A percentile compares a stretch with the other conserved stretches of the same genome.
Conservation (phyloP, 1,140 invertebrate species). For the Ceratosolen solmsi region DNA sequence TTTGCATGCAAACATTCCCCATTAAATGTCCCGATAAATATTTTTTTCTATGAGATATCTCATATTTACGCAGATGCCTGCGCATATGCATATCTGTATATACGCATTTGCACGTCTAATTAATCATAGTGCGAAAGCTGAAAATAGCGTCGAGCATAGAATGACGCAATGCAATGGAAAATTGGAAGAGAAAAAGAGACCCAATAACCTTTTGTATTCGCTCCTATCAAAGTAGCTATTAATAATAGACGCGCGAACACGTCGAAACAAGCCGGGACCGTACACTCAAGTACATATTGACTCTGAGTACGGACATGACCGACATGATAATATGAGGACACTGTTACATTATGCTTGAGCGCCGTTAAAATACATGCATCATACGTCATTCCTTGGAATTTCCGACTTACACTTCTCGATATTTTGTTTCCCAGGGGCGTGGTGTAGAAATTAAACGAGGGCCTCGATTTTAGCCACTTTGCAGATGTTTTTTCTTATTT, state of each 20-base stretch:
- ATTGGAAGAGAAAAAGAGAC: slow-evolving; percentile 25
- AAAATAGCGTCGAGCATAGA: no score
- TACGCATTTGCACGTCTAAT: no score
- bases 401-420: background rate
- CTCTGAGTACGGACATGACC: slow-evolving; percentile 15
- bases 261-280: slow-evolving; percentile 18
- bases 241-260: slow-evolving; percentile 14
- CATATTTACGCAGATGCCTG: no score
- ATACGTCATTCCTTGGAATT: background rate
- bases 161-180: no score
- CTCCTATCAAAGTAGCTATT: background rate
- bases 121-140: no score
- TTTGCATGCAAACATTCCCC: slow-evolving; percentile 25
- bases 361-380: slow-evolving; percentile 35
- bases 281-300: background rate
- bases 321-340: slow-evolving; percentile 24
- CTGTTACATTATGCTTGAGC: slow-evolving; percentile 26
- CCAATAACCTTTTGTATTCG: slow-evolving; percentile 32
- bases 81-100: no score
- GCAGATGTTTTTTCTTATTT: no score
- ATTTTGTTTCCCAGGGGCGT: no score
- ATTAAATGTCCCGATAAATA: background rate
- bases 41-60: background rate
- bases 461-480: no score
- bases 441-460: background rate